Percentiles rank a stretch among this genome's conserved stretches.
These are phyloP conservation scores for Muscicapa comitata DNA, from an alignment of 2,797 vertebrate genomes.

Conservation along the genomic window DNA sequence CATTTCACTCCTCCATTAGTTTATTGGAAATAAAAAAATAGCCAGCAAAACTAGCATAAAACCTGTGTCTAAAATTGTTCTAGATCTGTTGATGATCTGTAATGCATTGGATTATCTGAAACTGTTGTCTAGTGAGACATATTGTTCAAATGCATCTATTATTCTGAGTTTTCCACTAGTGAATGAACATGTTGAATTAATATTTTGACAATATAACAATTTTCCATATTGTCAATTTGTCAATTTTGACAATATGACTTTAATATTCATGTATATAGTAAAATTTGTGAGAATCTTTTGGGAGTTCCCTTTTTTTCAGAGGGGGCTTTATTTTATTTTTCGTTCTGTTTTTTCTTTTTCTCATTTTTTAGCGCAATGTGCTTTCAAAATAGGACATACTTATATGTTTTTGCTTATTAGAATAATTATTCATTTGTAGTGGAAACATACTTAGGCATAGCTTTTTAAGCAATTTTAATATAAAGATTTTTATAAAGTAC, in stretches of 20 bases:
- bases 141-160: neutral
- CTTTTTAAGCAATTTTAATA: neutral
- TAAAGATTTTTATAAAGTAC: neutral
- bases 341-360: fast-evolving
- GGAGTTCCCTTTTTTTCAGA: fast-evolving
- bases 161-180: neutral
- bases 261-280: neutral
- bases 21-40: neutral
- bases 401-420: neutral
- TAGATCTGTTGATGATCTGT: neutral
- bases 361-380: fast-evolving
- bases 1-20: neutral
- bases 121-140: fast-evolving
- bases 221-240: too few relatives aligned
- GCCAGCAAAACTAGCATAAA: neutral
- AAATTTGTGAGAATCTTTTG: neutral
- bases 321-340: fast-evolving
- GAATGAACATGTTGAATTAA: neutral
- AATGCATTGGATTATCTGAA: neutral
- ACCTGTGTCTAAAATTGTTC: neutral
- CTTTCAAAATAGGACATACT: neutral
- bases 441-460: neutral
- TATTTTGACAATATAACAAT: neutral
- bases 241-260: neutral
- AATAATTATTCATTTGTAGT: neutral